These are phyloP conservation scores for Drosophila prolongata DNA, from an alignment of 2,888 invertebrate species.

Conservation along the genomic window DNA sequence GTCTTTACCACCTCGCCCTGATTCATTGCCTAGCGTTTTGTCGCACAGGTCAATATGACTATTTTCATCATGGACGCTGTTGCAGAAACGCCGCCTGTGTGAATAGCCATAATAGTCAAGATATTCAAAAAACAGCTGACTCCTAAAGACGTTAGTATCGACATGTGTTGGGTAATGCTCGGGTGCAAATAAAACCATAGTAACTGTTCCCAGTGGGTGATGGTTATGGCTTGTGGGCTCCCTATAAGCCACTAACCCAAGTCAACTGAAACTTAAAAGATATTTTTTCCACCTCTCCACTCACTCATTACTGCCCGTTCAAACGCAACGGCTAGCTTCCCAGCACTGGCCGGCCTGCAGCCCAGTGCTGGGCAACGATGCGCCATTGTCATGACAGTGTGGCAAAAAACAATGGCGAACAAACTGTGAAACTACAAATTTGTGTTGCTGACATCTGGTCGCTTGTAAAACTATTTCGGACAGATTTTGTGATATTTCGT, in stretches of 20 bases:
- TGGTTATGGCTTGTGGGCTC: too few relatives aligned
- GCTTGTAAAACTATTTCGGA: constrained; percentile 58
- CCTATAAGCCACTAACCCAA: too few relatives aligned
- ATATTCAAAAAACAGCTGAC: constrained; percentile 1
- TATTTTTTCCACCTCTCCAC: not conserved
- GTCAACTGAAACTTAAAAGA: not conserved
- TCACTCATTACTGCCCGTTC: not conserved
- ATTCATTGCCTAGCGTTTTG: too few relatives aligned
- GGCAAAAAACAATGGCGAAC: constrained; percentile 76
- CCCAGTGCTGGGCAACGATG: constrained; percentile 55
- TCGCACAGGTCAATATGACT: too few relatives aligned
- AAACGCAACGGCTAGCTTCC: constrained; percentile 50
- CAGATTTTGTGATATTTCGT: constrained; percentile 73
- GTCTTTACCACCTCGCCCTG: too few relatives aligned
- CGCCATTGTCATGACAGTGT: constrained; percentile 39
- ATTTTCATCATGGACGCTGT: too few relatives aligned
- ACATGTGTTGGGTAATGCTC: not conserved
- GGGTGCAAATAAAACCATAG: not conserved
- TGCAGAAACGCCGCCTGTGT: too few relatives aligned
- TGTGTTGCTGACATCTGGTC: constrained; percentile 78
- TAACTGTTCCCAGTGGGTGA: not conserved
- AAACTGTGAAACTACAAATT: constrained; percentile 64
- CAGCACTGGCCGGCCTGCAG: constrained; percentile 6
- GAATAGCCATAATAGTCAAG: too few relatives aligned
- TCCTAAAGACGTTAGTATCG: too few relatives aligned